A percentile compares a stretch with the other conserved stretches of the same genome.
Conservation (phyloP, 1,140 invertebrate genomes). For the Hydropsyche tenuis region DNA sequence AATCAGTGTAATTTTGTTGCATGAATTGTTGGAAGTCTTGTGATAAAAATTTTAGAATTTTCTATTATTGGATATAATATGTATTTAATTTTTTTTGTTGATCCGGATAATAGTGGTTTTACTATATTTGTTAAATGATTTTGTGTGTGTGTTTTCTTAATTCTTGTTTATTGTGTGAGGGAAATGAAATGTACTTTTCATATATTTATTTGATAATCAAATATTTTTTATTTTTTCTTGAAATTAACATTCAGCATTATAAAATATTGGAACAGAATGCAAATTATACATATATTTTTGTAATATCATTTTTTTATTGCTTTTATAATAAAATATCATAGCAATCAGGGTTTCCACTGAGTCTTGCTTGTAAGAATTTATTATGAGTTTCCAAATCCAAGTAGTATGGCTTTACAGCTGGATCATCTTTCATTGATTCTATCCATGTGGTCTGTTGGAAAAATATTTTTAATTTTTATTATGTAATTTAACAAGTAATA, state of each 20-base stretch:
- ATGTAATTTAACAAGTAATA: background rate
- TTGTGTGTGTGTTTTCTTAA: too few relatives aligned
- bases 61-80: too few relatives aligned
- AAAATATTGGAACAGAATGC: background rate
- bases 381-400: conserved; percentile 73
- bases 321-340: conserved; percentile 65
- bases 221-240: background rate
- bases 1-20: too few relatives aligned
- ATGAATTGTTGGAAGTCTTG: too few relatives aligned
- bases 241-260: background rate
- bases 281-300: background rate
- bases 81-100: too few relatives aligned
- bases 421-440: conserved; percentile 71
- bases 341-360: conserved; percentile 71
- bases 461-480: background rate
- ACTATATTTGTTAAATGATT: too few relatives aligned
- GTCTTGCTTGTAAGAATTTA: conserved; percentile 72
- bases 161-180: too few relatives aligned
- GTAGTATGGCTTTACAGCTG: conserved; percentile 71
- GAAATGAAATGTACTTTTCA: too few relatives aligned
- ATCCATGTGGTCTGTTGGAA: conserved; percentile 1
- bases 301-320: background rate
- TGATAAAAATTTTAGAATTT: too few relatives aligned
- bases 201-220: background rate
- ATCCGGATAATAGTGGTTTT: too few relatives aligned